Evolutionary conservation across 2,888 invertebrate genomes (phyloP).

Genomic region (Petrolisthes cinctipes): DNA sequence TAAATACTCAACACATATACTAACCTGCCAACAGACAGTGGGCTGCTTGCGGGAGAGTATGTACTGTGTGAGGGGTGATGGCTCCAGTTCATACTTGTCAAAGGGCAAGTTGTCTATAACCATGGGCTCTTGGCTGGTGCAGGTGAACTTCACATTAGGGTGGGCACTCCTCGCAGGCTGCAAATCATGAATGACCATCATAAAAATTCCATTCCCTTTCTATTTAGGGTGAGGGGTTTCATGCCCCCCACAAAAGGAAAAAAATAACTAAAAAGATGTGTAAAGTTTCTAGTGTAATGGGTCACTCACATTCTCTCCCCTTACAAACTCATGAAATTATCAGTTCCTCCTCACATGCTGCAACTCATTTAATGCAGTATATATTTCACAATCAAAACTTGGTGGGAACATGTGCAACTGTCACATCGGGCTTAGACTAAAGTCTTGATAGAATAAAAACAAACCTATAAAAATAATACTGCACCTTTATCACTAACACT

Average conservation of each 20-base stretch:
- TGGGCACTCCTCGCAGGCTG: conserved; percentile 64
- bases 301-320: too few species aligned
- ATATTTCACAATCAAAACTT: too few species aligned
- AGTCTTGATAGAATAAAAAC: background rate
- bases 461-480: background rate
- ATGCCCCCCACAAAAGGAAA: too few species aligned
- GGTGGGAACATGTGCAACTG: too few species aligned
- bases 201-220: too few species aligned
- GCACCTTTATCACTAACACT: background rate
- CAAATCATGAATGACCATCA: conserved; percentile 13
- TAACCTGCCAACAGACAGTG: conserved; percentile 95
- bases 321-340: too few species aligned
- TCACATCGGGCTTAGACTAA: too few species aligned
- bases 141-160: conserved; percentile 88
- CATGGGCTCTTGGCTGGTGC: conserved; percentile 93
- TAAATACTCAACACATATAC: conserved; percentile 66
- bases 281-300: too few species aligned
- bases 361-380: too few species aligned
- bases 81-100: conserved; percentile 98
- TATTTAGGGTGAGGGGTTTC: too few species aligned
- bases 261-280: too few species aligned
- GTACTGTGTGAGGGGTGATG: conserved; percentile 94
- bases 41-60: conserved; percentile 95
- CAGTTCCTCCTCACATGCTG: too few species aligned
- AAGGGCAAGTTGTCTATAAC: conserved; percentile 97